Evolutionary conservation across 2,888 invertebrate species (phyloP).

Genomic region (Smittia aterrima): DNA sequence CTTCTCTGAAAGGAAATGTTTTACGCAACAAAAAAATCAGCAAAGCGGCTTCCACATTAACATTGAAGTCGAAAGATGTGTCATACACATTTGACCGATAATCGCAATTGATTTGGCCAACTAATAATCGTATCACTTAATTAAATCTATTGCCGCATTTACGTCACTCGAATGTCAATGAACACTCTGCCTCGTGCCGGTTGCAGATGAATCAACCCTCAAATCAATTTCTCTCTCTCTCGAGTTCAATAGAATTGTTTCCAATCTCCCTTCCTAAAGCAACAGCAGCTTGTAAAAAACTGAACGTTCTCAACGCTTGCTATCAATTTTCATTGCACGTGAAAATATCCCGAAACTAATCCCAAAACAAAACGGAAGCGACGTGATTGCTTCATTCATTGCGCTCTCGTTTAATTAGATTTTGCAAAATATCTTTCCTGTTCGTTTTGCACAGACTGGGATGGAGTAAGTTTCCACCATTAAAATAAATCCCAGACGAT

Average conservation of each 20-base stretch:
- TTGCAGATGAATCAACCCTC: background rate
- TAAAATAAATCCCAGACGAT: constrained; percentile 4
- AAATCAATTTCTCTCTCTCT: background rate
- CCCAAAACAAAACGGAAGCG: constrained; percentile 4
- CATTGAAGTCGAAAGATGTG: constrained; percentile 18
- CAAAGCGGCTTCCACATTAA: background rate
- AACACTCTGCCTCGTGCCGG: background rate
- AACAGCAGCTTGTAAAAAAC: background rate
- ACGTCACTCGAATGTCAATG: background rate
- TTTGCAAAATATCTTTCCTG: background rate
- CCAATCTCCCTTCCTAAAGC: background rate
- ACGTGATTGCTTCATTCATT: constrained; percentile 9
- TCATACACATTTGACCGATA: constrained; percentile 32
- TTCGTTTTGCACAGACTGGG: background rate
- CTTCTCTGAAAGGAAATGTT: background rate
- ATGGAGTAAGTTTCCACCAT: background rate
- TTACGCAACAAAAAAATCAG: background rate
- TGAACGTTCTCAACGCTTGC: background rate
- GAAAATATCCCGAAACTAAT: constrained; percentile 1
- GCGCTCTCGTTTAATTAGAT: background rate
- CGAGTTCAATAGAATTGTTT: background rate
- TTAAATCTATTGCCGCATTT: constrained; percentile 11
- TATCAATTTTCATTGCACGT: background rate
- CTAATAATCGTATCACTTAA: constrained; percentile 27
- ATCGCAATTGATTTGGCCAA: constrained; percentile 1